phyloP scores from a whole-genome alignment of 2,113 vertebrate genomes.

The Ailurus styani region DNA sequence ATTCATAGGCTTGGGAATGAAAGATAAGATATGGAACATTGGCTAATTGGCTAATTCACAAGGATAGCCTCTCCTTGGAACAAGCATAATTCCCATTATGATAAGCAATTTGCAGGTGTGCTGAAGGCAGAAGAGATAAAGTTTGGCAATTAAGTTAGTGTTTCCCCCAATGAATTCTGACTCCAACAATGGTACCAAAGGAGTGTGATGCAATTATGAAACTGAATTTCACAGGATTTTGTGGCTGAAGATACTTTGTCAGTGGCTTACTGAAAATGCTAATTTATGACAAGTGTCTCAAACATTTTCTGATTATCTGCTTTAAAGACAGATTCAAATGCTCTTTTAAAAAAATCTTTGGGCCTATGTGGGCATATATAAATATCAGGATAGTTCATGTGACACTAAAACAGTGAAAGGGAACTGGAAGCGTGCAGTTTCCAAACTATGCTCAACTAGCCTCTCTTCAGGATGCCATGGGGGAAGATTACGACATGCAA shows the following conservation, averaged over 20 bases:
- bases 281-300: constrained; percentile 24
- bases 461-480: not conserved
- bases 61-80: constrained; percentile 69
- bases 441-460: not conserved
- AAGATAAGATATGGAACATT: constrained; percentile 53
- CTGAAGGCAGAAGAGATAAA: constrained; percentile 56
- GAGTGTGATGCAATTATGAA: constrained; percentile 59
- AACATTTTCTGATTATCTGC: not conserved
- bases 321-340: constrained; percentile 21
- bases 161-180: constrained; percentile 65
- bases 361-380: not conserved
- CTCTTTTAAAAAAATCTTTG: not conserved
- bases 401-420: not conserved
- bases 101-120: constrained; percentile 68
- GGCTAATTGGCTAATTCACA: constrained; percentile 67
- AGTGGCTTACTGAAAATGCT: not conserved
- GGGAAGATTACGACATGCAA: not conserved
- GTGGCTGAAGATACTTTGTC: not conserved
- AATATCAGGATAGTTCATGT: not conserved
- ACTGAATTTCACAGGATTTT: constrained; percentile 35
- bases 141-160: constrained; percentile 66
- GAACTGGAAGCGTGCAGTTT: not conserved
- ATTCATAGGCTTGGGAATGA: constrained; percentile 38
- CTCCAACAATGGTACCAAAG: constrained; percentile 32
- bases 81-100: constrained; percentile 62